Percentiles rank a stretch among this genome's conserved stretches.
Conservation (phyloP, 2,888 invertebrate genomes). For the Anthophora plumipes region DNA sequence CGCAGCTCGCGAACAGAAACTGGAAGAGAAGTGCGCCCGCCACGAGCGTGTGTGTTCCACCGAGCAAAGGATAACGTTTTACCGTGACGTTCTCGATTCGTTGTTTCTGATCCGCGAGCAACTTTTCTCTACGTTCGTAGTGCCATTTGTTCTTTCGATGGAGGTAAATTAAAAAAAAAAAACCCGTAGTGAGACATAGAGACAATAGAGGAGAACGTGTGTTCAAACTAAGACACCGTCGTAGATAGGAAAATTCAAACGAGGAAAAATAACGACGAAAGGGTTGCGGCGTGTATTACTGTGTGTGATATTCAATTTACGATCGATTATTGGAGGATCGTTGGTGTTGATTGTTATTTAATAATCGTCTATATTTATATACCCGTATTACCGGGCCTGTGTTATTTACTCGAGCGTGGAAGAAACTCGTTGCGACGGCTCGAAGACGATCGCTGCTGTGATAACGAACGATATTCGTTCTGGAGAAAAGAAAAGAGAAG, state of each 20-base stretch:
- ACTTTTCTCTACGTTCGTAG: constrained; percentile 20
- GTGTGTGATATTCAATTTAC: constrained; percentile 51
- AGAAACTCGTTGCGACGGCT: constrained; percentile 57
- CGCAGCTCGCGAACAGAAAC: constrained; percentile 28
- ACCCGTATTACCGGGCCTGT: constrained; percentile 11
- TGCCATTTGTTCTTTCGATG: constrained; percentile 43
- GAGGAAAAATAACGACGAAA: background rate
- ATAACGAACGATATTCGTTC: constrained; percentile 64
- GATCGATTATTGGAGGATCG: constrained; percentile 41
- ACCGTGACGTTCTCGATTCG: constrained; percentile 9
- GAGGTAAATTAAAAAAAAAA: constrained; percentile 7
- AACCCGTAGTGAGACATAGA: constrained; percentile 35
- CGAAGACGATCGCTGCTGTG: constrained; percentile 65
- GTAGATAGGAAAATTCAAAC: constrained; percentile 9
- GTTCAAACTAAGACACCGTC: constrained; percentile 2
- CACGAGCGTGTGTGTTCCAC: constrained; percentile 36
- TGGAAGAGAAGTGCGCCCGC: constrained; percentile 18
- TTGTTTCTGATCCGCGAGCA: background rate
- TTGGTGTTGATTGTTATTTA: constrained; percentile 61
- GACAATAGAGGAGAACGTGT: constrained; percentile 23
- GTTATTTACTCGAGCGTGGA: constrained; percentile 31
- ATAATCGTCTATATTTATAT: constrained; percentile 28
- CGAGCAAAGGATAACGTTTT: constrained; percentile 39
- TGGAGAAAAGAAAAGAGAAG: background rate
- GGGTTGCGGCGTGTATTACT: constrained; percentile 30